Evolutionary conservation across 2,888 invertebrate genomes (phyloP).

Genomic region (Hirtodrosophila duncani): DNA sequence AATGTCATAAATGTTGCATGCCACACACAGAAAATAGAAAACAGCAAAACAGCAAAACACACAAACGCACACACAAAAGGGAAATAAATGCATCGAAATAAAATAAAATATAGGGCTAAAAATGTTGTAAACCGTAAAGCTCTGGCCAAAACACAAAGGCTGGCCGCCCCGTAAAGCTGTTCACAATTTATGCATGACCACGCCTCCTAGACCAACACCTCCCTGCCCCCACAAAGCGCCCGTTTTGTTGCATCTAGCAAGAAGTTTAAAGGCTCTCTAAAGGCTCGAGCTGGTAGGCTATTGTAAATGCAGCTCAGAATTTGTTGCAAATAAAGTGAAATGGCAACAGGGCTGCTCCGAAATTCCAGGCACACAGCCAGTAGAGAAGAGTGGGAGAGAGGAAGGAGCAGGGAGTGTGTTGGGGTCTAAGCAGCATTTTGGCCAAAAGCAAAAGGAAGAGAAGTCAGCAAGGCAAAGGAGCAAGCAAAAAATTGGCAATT

Average conservation of each 20-base stretch:
- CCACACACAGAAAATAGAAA: slow-evolving; percentile 15
- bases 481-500: slow-evolving; percentile 65
- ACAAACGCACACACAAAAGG: slow-evolving; percentile 8
- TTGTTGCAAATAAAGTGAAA: slow-evolving; percentile 71
- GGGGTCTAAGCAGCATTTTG: too few relatives aligned
- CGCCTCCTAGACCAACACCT: slow-evolving; percentile 16
- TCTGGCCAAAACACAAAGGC: slow-evolving; percentile 49
- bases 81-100: slow-evolving; percentile 55
- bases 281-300: slow-evolving; percentile 36
- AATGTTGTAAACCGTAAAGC: slow-evolving; percentile 67
- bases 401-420: slow-evolving; percentile 12
- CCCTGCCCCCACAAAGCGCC: neutral
- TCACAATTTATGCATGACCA: slow-evolving; percentile 64
- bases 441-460: slow-evolving; percentile 1
- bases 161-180: slow-evolving; percentile 46
- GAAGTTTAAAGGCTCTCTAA: slow-evolving; percentile 6
- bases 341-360: slow-evolving; percentile 60
- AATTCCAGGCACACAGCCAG: slow-evolving; percentile 53
- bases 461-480: neutral
- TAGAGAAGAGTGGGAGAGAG: too few relatives aligned
- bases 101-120: slow-evolving; percentile 67
- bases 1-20: slow-evolving; percentile 66
- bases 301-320: slow-evolving; percentile 72
- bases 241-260: slow-evolving; percentile 58
- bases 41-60: neutral